phyloP scores from a whole-genome alignment of 2,888 invertebrate genomes.

The Eupithecia centaureata region DNA sequence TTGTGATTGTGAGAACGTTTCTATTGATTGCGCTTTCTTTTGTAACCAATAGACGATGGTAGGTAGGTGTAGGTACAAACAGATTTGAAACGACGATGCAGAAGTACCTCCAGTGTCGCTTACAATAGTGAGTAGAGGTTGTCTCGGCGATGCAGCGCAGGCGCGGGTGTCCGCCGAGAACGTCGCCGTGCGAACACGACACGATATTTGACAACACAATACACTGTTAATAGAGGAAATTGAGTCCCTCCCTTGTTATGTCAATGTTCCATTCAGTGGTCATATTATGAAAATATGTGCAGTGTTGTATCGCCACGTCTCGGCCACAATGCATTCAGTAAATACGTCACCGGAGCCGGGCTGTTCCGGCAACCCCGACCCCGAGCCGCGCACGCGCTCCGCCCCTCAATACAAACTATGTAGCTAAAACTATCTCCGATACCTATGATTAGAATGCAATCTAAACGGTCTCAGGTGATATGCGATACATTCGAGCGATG shows the following conservation, averaged over 20 bases:
- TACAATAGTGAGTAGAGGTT: conserved; percentile 22
- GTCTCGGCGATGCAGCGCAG: background rate
- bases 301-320: conserved; percentile 48
- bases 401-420: conserved; percentile 24
- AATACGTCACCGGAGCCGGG: conserved; percentile 66
- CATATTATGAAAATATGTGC: conserved; percentile 75
- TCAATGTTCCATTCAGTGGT: conserved; percentile 57
- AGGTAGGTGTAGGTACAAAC: background rate
- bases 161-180: conserved; percentile 34
- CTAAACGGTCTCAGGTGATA: background rate
- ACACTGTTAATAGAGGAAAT: conserved; percentile 46
- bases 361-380: conserved; percentile 52
- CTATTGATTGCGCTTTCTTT: background rate
- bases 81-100: conserved; percentile 6
- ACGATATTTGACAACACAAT: conserved; percentile 48
- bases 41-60: background rate
- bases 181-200: conserved; percentile 43
- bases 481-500: background rate
- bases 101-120: background rate
- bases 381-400: conserved; percentile 49
- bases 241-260: conserved; percentile 64
- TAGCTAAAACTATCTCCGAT: background rate
- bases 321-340: conserved; percentile 55
- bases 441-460: background rate
- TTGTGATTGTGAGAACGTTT: background rate